Evolutionary conservation across 1,140 invertebrate species (phyloP).

Genomic region (Hydropsyche tenuis): DNA sequence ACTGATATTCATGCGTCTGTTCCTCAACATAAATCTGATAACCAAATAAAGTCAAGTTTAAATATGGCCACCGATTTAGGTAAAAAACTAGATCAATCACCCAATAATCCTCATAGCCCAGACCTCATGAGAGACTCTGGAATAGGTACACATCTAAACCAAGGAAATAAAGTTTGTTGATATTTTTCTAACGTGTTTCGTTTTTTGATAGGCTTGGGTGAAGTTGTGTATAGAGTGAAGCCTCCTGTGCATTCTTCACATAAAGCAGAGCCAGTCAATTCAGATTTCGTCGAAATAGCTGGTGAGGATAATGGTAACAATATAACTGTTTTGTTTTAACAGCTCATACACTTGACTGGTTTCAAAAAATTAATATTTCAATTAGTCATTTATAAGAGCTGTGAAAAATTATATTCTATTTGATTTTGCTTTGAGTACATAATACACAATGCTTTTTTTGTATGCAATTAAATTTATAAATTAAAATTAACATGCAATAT

Average conservation of each 20-base stretch:
- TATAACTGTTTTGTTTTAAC: slow-evolving; percentile 28
- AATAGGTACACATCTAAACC: slow-evolving; percentile 55
- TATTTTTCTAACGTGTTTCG: background rate
- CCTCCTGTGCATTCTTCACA: slow-evolving; percentile 19
- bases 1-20: slow-evolving; percentile 52
- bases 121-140: slow-evolving; percentile 63
- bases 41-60: background rate
- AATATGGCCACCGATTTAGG: background rate
- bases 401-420: background rate
- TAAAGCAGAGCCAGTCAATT: slow-evolving; percentile 33
- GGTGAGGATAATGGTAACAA: slow-evolving; percentile 48
- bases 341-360: background rate
- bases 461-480: too few species aligned
- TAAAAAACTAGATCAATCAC: slow-evolving; percentile 37
- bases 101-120: slow-evolving; percentile 60
- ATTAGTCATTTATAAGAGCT: background rate
- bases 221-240: slow-evolving; percentile 48
- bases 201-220: slow-evolving; percentile 44
- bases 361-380: background rate
- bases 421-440: background rate
- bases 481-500: too few species aligned
- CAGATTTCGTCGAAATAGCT: slow-evolving; percentile 47
- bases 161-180: background rate
- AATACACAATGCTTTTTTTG: background rate
- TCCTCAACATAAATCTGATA: slow-evolving; percentile 1